Evolutionary conservation across 2,888 invertebrate species (phyloP).

Genomic region (Pegoplata infirma): DNA sequence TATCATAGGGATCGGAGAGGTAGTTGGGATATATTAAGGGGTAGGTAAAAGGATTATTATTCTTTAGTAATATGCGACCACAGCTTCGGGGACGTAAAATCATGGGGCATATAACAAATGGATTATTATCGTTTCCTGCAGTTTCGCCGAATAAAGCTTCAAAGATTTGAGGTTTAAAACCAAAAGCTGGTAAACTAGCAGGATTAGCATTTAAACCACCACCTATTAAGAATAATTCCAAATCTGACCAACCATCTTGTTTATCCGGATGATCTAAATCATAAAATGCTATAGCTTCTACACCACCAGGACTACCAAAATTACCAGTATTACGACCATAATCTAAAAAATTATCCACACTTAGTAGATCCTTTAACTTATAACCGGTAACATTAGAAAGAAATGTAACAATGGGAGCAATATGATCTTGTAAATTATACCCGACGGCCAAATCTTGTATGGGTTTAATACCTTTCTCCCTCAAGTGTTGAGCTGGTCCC

Average conservation of each 20-base stretch:
- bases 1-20: conserved; percentile 82
- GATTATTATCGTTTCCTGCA: conserved; percentile 69
- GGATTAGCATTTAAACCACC: conserved; percentile 76
- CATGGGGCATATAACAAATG: conserved; percentile 82
- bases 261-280: conserved; percentile 80
- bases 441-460: conserved; percentile 83
- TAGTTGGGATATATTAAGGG: conserved; percentile 86
- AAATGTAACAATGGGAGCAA: conserved; percentile 84
- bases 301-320: conserved; percentile 79
- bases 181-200: conserved; percentile 74
- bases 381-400: conserved; percentile 76
- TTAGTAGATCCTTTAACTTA: conserved; percentile 64
- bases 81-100: conserved; percentile 83
- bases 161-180: conserved; percentile 77
- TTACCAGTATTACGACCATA: conserved; percentile 31
- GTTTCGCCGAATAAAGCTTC: conserved; percentile 76
- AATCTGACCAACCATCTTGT: conserved; percentile 81
- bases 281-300: conserved; percentile 82
- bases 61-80: conserved; percentile 82
- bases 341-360: conserved; percentile 15
- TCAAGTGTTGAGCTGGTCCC: conserved; percentile 81
- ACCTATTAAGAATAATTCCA: conserved; percentile 83
- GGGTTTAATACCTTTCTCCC: conserved; percentile 79
- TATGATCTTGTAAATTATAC: conserved; percentile 82
- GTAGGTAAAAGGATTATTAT: conserved; percentile 81